Base-by-base conservation (phyloP, 1,140 invertebrate genomes). In the Hetaerina americana region DNA sequence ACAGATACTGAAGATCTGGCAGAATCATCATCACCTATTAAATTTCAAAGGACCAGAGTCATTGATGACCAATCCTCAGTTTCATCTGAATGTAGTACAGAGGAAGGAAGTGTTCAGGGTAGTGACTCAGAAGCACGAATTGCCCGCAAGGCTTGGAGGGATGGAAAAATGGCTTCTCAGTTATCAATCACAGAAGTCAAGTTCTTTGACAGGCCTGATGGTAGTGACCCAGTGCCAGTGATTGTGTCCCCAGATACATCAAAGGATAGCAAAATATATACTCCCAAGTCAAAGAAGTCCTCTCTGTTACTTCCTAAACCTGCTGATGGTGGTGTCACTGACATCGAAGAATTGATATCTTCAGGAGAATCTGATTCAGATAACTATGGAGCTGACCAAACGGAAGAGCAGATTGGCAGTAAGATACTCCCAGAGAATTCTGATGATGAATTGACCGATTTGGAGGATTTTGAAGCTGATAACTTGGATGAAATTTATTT, bases 261-360 rank as follows among this genome's bases (percentile, higher is more conserved):
- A 57, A n/a, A 12, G 22, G 2, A 1, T 5, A 57, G 40, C 15
- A 57, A 12, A 57, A 57, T 3, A 18, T 57, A 18, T 1, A 18
- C 10, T 1, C 40, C 2, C 10, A 57, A 57, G 22, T 57, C 40
- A 12, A n/a, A 12, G 15, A 57, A 57, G 22, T 3, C 10, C 2
- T 57, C 40, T 8, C 26, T 26, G 5, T 26, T 77, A 28, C 18
- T 15, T 24, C 27, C 67, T 26, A 69, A 68, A 68, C 29, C 73
- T 26, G 73, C 73, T 24, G 70, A 74, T 66, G 74, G 66, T 66
- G 75, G 72, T 40, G 66, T 77, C 5, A 79, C 77, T 31, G 80
- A 80, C 57, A 77, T 76, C 40, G 79, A 81, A 75, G 76, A 78
- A 72, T 74, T 80, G 24, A 72, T 78, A 6, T 73, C 73, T 15